phyloP scores from a whole-genome alignment of 2,113 vertebrate species.

The Syrmaticus mikado region DNA sequence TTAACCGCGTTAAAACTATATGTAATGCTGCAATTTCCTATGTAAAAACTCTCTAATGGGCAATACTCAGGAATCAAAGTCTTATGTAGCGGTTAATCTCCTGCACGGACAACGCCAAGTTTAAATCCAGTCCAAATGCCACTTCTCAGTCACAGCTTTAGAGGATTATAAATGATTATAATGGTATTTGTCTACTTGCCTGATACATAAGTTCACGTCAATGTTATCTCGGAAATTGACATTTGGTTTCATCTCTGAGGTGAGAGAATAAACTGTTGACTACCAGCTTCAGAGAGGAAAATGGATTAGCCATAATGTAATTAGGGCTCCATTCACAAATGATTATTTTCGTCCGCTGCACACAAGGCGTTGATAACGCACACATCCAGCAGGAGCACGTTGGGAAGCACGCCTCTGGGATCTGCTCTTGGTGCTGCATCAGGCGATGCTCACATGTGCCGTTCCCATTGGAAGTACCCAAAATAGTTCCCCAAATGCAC shows the following conservation, averaged over 20 bases:
- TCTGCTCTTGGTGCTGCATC: neutral
- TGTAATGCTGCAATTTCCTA: constrained; percentile 79
- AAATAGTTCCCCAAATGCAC: neutral
- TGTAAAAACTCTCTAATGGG: constrained; percentile 76
- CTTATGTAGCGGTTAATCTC: constrained; percentile 72
- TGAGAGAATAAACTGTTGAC: constrained; percentile 80
- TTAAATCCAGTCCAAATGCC: constrained; percentile 84
- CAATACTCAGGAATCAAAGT: constrained; percentile 71
- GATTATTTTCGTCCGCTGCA: constrained; percentile 35
- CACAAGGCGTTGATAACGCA: constrained; percentile 40
- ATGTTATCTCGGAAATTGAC: constrained; percentile 76
- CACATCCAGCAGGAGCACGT: neutral
- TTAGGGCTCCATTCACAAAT: constrained; percentile 55
- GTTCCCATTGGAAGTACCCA: neutral
- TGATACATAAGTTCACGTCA: constrained; percentile 77
- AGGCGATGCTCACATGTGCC: neutral
- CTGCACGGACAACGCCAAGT: constrained; percentile 78
- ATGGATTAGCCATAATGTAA: constrained; percentile 72
- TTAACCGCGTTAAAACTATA: constrained; percentile 72
- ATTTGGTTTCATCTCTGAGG: constrained; percentile 78
- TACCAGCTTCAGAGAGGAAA: constrained; percentile 71
- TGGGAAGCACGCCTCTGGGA: neutral
- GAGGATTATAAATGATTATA: constrained; percentile 80
- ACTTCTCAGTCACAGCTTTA: constrained; percentile 85
- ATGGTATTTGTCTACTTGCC: constrained; percentile 77